Base-by-base conservation (phyloP, 2,888 invertebrate genomes). In the Thymelicus acteon region DNA sequence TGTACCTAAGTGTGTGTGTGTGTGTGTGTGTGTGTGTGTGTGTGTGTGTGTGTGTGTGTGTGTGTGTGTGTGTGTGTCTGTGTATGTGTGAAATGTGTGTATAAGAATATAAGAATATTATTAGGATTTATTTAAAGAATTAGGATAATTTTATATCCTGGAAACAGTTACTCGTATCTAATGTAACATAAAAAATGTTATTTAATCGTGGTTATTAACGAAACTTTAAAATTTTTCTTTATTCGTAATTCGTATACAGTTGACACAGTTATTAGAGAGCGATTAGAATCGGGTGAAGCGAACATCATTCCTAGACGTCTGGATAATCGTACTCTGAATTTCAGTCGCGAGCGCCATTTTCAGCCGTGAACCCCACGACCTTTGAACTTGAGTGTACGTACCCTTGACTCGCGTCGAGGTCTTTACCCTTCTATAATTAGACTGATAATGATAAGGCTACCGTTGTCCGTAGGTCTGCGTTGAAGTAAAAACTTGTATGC, bases 341-440 rank as follows among this genome's bases (percentile, higher is more conserved):
- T 73, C 61, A 65, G 74, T 64, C 39, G 73, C 71, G 65, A 73
- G 61, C 61, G 44, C 61, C 61, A 67, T 58, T 72, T 72, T 71
- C 66, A 71, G 68, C 87, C 87, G 79, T 91, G 92, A 93, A 85
- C 92, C 85, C 82, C 37, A 75, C 81, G 91, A 92, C 88, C 92
- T 91, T 87, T 92, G 93, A 92, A 91, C 92, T 92, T 92, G 84
- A 86, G 89, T 90, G 86, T 90, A 89, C 84, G 90, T 88, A 89
- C 91, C 93, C 93, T 92, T 91, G 91, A 92, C 87, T 91, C 83
- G 89, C 82, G 80, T 73, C 77, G 80, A 82, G 87, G 86, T 86
- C 88, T 81, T 86, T 80, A 77, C 80, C 82, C 85, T 77, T 85
- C 87, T 91, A 90, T 90, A 90, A 91, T 92, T 91, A 91, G 84